phyloP scores from a whole-genome alignment of 2,113 vertebrate genomes.

The Cephalopterus ornatus region DNA sequence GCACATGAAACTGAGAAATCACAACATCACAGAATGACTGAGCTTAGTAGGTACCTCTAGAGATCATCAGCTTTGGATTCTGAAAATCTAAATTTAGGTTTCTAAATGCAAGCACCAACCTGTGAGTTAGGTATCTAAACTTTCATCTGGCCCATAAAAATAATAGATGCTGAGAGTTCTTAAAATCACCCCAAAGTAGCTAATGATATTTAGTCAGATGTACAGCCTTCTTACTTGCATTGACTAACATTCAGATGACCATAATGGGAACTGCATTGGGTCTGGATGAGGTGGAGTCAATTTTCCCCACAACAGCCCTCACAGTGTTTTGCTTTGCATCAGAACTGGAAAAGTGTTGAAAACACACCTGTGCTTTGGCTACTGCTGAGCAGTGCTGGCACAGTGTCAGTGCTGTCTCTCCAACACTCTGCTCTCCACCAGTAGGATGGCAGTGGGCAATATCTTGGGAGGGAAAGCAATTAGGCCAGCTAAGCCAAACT shows the following conservation, averaged over 20 bases:
- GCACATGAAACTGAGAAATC: not conserved
- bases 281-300: not conserved
- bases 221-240: not conserved
- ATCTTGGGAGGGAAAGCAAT: not conserved
- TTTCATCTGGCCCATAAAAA: not conserved
- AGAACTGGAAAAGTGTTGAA: not conserved
- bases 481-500: not conserved
- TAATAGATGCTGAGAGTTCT: not conserved
- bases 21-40: not conserved
- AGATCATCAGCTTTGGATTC: not conserved
- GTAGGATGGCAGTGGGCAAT: not conserved
- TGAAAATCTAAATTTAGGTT: not conserved
- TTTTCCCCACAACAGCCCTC: not conserved
- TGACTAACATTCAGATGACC: not conserved
- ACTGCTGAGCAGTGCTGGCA: not conserved
- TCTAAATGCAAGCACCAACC: not conserved
- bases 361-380: not conserved
- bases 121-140: not conserved
- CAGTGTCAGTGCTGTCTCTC: not conserved
- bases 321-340: not conserved
- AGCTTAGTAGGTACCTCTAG: not conserved
- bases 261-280: not conserved
- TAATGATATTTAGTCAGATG: not conserved
- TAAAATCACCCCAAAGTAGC: not conserved
- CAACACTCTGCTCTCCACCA: accelerated